Percentiles rank a stretch among this genome's conserved stretches.
Evolutionary conservation across 2,113 vertebrate species (phyloP).

Genomic region (Hylia prasina): DNA sequence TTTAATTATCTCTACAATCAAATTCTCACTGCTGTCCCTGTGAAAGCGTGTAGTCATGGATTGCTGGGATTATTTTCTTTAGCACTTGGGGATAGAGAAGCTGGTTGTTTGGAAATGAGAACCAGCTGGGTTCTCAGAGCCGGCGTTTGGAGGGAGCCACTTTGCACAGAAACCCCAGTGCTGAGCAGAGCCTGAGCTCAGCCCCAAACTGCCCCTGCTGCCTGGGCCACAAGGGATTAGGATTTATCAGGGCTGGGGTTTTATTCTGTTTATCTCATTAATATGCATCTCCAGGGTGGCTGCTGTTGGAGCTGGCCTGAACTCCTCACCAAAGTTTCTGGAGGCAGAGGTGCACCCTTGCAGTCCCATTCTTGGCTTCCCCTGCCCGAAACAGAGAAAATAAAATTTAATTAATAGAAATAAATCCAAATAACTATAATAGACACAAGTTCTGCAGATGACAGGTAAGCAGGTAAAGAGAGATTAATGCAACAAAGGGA

Average conservation of each 20-base stretch:
- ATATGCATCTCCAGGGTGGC: conserved; percentile 38
- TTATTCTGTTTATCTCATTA: conserved; percentile 40
- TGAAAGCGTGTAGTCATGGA: conserved; percentile 77
- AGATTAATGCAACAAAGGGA: conserved; percentile 7
- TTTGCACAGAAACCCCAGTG: conserved; percentile 57
- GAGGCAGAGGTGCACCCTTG: not conserved
- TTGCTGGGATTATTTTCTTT: conserved; percentile 83
- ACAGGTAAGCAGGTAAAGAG: conserved; percentile 19
- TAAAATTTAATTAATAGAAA: not conserved
- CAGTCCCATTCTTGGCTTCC: not conserved
- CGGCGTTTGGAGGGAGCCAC: conserved; percentile 66
- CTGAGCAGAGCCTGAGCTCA: conserved; percentile 62
- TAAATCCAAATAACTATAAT: not conserved
- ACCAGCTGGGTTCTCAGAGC: conserved; percentile 79
- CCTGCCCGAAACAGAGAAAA: conserved; percentile 5
- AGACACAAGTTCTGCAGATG: not conserved
- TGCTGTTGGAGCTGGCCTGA: not conserved
- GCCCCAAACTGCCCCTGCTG: conserved; percentile 53
- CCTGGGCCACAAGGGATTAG: conserved; percentile 60
- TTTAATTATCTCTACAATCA: conserved; percentile 80
- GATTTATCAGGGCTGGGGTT: not conserved
- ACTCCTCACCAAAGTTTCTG: conserved; percentile 1
- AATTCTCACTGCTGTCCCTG: conserved; percentile 73
- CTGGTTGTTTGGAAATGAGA: conserved; percentile 82
- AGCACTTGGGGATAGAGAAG: conserved; percentile 81